Percentiles rank a stretch among this genome's conserved stretches.
Conservation (phyloP, 2,888 invertebrate species). For the Ochropacha duplaris region DNA sequence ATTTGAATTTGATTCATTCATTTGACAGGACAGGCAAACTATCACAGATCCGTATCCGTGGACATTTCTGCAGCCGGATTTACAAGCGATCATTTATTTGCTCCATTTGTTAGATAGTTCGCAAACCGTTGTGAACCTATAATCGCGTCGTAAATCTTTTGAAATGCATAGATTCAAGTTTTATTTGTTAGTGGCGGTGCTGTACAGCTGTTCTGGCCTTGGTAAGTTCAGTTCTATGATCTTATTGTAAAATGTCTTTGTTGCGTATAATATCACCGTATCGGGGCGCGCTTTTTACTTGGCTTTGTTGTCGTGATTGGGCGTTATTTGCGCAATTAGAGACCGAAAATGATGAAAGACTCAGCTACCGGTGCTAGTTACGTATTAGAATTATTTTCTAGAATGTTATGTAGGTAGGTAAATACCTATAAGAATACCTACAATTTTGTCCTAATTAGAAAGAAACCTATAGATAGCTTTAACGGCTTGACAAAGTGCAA, state of each 20-base stretch:
- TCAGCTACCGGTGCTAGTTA: background rate
- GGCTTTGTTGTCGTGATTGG: slow-evolving; percentile 40
- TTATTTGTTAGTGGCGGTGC: slow-evolving; percentile 56
- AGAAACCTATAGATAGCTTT: background rate
- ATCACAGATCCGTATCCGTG: slow-evolving; percentile 26
- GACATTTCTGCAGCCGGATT: slow-evolving; percentile 43
- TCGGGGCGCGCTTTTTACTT: slow-evolving; percentile 22
- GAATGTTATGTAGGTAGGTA: background rate
- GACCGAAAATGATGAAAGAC: slow-evolving; percentile 25
- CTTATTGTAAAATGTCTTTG: slow-evolving; percentile 45
- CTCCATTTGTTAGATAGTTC: slow-evolving; percentile 48
- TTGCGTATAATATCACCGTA: slow-evolving; percentile 48
- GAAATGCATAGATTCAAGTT: slow-evolving; percentile 59
- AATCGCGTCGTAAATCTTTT: background rate
- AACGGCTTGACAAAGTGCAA: background rate
- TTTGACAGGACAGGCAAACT: too few species aligned
- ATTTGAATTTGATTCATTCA: slow-evolving; percentile 16
- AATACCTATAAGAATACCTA: background rate
- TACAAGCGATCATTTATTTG: slow-evolving; percentile 48
- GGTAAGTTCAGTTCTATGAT: slow-evolving; percentile 54
- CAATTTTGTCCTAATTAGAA: background rate
- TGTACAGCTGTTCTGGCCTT: slow-evolving; percentile 55
- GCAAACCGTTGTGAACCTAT: slow-evolving; percentile 20
- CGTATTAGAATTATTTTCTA: background rate
- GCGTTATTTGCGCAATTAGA: slow-evolving; percentile 42